Percentiles rank a stretch among this genome's conserved stretches.
Evolutionary conservation across 2,888 invertebrate species (phyloP).

Genomic region (Oscheius sp.): DNA sequence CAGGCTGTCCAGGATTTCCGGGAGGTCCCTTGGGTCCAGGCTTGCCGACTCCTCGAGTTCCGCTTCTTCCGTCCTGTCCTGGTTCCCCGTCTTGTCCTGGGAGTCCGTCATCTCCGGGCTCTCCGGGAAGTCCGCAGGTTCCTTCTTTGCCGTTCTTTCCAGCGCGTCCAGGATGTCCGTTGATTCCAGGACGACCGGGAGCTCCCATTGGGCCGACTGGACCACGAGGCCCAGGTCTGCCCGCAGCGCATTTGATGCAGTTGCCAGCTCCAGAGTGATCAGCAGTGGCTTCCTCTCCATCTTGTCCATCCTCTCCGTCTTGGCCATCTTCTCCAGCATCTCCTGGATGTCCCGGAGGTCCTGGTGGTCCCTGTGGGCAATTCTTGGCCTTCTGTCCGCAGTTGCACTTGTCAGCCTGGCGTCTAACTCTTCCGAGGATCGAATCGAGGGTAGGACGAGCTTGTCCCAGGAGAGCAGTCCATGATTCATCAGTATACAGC

Average conservation of each 20-base stretch:
- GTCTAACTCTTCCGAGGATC: constrained; percentile 1
- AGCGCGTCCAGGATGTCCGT: constrained; percentile 47
- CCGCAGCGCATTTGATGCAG: constrained; percentile 52
- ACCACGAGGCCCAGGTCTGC: constrained; percentile 46
- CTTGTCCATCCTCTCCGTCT: constrained; percentile 17
- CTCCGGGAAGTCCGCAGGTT: constrained; percentile 51
- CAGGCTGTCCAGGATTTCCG: constrained; percentile 48
- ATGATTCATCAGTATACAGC: constrained; percentile 21
- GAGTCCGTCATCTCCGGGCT: constrained; percentile 49
- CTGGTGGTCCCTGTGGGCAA: constrained; percentile 28
- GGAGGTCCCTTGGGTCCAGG: constrained; percentile 44
- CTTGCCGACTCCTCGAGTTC: constrained; percentile 36
- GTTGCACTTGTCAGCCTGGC: constrained; percentile 23
- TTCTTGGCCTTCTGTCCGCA: constrained; percentile 25
- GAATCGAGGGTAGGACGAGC: constrained; percentile 4
- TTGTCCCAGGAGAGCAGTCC: constrained; percentile 15
- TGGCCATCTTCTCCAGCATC: constrained; percentile 30
- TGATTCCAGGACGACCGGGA: constrained; percentile 41
- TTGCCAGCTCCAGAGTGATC: not conserved
- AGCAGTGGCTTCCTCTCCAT: not conserved
- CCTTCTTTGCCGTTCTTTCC: constrained; percentile 56
- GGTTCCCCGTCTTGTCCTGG: constrained; percentile 51
- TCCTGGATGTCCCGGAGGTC: constrained; percentile 30
- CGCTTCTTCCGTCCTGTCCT: constrained; percentile 51
- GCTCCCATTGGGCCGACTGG: constrained; percentile 40